These are phyloP conservation scores for Triplophysa dalaica DNA, from an alignment of 2,113 vertebrate species.

Conservation along the genomic window DNA sequence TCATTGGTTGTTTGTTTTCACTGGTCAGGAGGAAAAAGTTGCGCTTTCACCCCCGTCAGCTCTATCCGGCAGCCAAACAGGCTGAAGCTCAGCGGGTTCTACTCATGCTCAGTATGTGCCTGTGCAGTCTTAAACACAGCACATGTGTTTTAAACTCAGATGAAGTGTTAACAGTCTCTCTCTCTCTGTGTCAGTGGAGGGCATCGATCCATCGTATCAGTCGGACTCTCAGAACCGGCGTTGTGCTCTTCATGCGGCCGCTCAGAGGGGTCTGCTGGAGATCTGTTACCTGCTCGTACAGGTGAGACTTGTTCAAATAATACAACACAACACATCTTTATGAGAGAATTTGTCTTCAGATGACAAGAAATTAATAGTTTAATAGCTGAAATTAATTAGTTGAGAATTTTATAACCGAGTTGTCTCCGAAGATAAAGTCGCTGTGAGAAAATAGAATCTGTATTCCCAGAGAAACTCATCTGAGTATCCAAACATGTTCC, in stretches of 20 bases:
- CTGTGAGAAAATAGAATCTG: too few species aligned
- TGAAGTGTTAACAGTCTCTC: not conserved
- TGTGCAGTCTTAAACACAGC: not conserved
- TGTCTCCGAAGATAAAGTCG: too few species aligned
- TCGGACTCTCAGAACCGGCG: slow-evolving; percentile 86
- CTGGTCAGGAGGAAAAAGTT: slow-evolving; percentile 85
- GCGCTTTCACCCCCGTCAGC: slow-evolving; percentile 88
- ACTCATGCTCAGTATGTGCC: slow-evolving; percentile 87
- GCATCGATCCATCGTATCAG: slow-evolving; percentile 86
- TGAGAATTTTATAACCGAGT: too few species aligned
- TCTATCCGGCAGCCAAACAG: slow-evolving; percentile 87
- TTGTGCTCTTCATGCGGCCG: slow-evolving; percentile 85
- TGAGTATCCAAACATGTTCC: too few species aligned
- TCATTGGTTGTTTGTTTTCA: slow-evolving; percentile 23
- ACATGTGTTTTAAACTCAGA: too few species aligned
- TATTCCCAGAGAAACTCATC: too few species aligned
- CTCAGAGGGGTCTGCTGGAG: slow-evolving; percentile 85
- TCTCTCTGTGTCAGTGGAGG: slow-evolving; percentile 77
- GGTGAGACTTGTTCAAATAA: slow-evolving; percentile 63
- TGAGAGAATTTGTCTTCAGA: too few species aligned
- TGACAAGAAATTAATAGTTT: too few species aligned
- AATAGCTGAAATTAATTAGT: too few species aligned
- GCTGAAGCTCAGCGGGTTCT: slow-evolving; percentile 88
- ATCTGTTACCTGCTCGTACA: slow-evolving; percentile 87
- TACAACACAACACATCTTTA: too few species aligned